Percentiles rank a stretch among this genome's conserved stretches.
Conservation (phyloP, 1,140 invertebrate species). For the Chrysopa pallens region DNA sequence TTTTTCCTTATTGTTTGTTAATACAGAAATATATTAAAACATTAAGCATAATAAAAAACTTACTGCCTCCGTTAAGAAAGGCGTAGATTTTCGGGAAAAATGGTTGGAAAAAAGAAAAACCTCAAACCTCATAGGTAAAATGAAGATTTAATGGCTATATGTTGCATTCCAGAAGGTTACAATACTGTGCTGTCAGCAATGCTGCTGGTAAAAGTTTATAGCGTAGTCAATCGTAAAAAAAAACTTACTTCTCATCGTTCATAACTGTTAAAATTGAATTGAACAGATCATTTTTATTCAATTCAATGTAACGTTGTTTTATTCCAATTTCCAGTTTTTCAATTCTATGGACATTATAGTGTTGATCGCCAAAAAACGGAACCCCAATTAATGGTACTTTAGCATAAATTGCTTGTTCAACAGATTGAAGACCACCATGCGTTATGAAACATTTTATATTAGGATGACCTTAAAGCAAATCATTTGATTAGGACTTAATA, state of each 20-base stretch:
- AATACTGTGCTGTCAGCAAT: too few relatives aligned
- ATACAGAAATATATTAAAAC: too few relatives aligned
- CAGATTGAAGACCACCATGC: constrained; percentile 26
- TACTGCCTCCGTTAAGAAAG: too few relatives aligned
- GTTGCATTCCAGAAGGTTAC: too few relatives aligned
- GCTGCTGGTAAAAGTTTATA: too few relatives aligned
- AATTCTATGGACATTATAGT: constrained; percentile 13
- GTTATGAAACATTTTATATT: constrained; percentile 24
- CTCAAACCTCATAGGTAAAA: too few relatives aligned
- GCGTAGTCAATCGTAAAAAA: too few relatives aligned
- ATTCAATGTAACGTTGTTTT: constrained; percentile 10
- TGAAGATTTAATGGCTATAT: too few relatives aligned
- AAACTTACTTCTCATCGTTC: constrained; percentile 3
- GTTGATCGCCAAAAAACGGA: constrained; percentile 18
- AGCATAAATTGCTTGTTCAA: constrained; percentile 22
- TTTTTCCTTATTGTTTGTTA: too few relatives aligned
- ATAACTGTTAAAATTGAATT: constrained; percentile 11
- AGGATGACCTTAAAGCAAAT: constrained; percentile 22
- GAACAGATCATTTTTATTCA: constrained; percentile 14
- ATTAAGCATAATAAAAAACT: too few relatives aligned
- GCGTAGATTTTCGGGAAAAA: too few relatives aligned
- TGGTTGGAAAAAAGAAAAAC: too few relatives aligned
- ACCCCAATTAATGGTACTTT: constrained; percentile 23
- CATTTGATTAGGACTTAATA: neutral
- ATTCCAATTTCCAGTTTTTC: constrained; percentile 14